Evolutionary conservation across 2,797 vertebrate genomes (phyloP), one percentile per base, ranked within the genome.

Genomic region (Ctenosaura bakeri): DNA sequence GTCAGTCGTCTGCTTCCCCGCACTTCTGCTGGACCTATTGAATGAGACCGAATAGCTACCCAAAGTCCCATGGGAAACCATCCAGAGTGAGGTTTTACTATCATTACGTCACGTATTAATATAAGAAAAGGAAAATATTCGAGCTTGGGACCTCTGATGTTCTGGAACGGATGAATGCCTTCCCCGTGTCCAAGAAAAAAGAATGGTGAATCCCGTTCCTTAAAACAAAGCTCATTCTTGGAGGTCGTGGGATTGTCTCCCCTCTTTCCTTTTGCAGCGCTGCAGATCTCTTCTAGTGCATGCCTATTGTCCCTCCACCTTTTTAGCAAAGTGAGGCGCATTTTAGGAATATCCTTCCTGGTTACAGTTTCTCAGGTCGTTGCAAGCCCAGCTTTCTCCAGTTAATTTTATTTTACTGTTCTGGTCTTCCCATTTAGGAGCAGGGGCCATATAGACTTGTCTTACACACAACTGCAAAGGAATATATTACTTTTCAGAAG

Each of bases 391-490:
- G 89, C 69, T 66, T 46, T 88, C 89, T 84, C 90, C 93, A 90
- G 73, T 92, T 93, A 84, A 91, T 95, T 94, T 91, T 84, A 87
- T 93, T 89, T 93, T 92, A 32, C 89, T 87, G 74, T 94, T 94
- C 90, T 94, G 93, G 83, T 74, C 86, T 91, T 85, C 22, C 93
- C 86, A 12, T 91, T 95, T 94, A 93, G 79, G 80, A 93, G 29
- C 76, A 35, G 22, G 35, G 26, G 82, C 76, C 89, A 59, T 54
- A 0, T 13, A 78, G 73, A 74, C 85, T 52, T 29, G 91, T 94
- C 73, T 82, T 80, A 92, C 83, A 54, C 62, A 56, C 12, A 3
- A 22, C 35, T 32, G 46, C 46, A 54, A 56, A 86, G 83, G 82
- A 92, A 94, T 79, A 86, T 64, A n/a, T 85, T 12, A 2, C n/a